These are phyloP conservation scores for Falco concolor DNA, from an alignment of 2,797 vertebrate species.

Conservation along the genomic window DNA sequence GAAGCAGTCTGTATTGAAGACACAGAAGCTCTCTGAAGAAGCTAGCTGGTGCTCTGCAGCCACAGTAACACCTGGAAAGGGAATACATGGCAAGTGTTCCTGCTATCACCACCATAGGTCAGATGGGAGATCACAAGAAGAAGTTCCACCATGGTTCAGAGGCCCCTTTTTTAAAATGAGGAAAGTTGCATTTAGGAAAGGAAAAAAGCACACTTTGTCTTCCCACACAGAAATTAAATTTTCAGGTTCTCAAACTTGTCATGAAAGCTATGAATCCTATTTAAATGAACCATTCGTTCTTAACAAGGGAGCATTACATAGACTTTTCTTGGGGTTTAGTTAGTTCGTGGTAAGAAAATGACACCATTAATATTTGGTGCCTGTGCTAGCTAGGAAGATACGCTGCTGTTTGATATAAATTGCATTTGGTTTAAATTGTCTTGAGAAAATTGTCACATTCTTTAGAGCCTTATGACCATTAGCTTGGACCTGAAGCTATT, in stretches of 20 bases:
- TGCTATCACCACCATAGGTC: rapidly evolving
- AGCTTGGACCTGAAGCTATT: not conserved
- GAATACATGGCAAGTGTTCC: rapidly evolving
- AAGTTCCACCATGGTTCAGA: not conserved
- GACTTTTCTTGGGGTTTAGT: not conserved
- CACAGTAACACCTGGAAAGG: not conserved
- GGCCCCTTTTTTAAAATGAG: not conserved
- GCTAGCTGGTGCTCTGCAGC: not conserved
- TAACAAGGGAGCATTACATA: not conserved
- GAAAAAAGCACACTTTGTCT: not conserved
- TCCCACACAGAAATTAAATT: not conserved
- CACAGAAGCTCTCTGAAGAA: not conserved
- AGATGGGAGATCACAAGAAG: not conserved
- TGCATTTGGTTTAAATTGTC: not conserved
- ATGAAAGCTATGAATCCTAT: not conserved
- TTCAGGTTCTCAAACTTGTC: not conserved
- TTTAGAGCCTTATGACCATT: not conserved
- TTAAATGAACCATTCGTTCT: not conserved
- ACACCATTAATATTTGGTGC: not conserved
- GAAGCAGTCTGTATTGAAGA: not conserved
- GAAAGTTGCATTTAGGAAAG: not conserved
- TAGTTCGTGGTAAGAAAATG: not conserved
- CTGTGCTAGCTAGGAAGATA: not conserved
- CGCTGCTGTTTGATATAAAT: not conserved
- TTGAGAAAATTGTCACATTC: not conserved